These are phyloP conservation scores for Hyperoplus immaculatus DNA, from an alignment of 2,797 vertebrate genomes.

Conservation along the genomic window DNA sequence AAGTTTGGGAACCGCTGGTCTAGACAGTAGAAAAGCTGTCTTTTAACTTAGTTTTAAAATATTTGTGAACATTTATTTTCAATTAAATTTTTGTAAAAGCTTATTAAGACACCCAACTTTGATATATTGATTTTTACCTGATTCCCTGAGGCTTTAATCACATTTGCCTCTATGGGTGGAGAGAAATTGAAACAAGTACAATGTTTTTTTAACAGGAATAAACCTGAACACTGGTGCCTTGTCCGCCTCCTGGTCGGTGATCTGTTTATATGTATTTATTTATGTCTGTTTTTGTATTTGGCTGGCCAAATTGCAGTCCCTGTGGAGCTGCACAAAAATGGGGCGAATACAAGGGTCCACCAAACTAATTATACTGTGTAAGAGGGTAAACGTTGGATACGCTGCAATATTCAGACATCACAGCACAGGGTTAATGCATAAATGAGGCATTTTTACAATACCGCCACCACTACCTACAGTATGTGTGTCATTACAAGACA, in stretches of 20 bases:
- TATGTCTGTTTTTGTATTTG: slow-evolving; percentile 24
- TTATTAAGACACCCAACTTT: no score
- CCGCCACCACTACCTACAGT: neutral
- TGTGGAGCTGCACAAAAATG: slow-evolving; percentile 22
- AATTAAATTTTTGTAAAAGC: no score
- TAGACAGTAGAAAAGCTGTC: no score
- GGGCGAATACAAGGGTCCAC: slow-evolving; percentile 20
- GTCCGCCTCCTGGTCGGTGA: slow-evolving; percentile 12
- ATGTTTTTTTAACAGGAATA: neutral
- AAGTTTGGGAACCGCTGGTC: no score
- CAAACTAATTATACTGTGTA: slow-evolving; percentile 16
- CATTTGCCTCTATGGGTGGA: neutral
- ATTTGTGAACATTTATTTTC: no score
- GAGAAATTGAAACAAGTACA: slow-evolving; percentile 15
- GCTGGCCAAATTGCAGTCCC: slow-evolving; percentile 16
- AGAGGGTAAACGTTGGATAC: slow-evolving; percentile 8
- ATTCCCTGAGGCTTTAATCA: neutral
- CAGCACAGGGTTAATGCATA: slow-evolving; percentile 18
- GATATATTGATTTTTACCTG: no score
- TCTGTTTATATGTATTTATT: slow-evolving; percentile 45
- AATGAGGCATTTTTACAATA: neutral
- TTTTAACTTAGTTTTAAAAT: no score
- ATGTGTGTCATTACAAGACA: slow-evolving; percentile 10
- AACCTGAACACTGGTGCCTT: neutral
- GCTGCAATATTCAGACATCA: slow-evolving; percentile 21